phyloP scores from a whole-genome alignment of 2,113 vertebrate genomes.

The Dipodomys merriami region DNA sequence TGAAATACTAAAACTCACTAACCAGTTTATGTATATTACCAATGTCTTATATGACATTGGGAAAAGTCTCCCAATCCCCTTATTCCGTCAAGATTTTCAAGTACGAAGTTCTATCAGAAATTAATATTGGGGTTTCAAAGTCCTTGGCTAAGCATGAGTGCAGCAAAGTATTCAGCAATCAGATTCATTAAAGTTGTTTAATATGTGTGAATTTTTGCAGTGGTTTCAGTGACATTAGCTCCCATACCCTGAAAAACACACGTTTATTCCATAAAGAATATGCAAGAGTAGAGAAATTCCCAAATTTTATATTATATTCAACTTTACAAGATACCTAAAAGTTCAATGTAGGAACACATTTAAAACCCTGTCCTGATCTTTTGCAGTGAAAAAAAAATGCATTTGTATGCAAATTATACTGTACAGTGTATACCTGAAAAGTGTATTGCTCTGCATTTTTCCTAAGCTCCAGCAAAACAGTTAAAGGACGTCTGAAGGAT shows the following conservation, averaged over 20 bases:
- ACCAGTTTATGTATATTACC: background rate
- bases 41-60: constrained; percentile 35
- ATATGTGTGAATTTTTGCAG: background rate
- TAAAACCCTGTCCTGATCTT: constrained; percentile 78
- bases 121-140: constrained; percentile 43
- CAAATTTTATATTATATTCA: constrained; percentile 68
- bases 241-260: background rate
- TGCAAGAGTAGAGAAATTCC: constrained; percentile 39
- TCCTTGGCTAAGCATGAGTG: constrained; percentile 26
- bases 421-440: constrained; percentile 75
- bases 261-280: background rate
- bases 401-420: constrained; percentile 83
- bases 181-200: constrained; percentile 47
- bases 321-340: constrained; percentile 65
- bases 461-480: constrained; percentile 75
- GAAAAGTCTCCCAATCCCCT: background rate
- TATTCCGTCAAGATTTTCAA: background rate
- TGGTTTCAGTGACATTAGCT: background rate
- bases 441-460: constrained; percentile 79
- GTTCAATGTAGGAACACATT: constrained; percentile 75
- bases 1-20: constrained; percentile 39
- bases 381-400: constrained; percentile 79
- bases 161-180: background rate
- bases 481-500: constrained; percentile 80
- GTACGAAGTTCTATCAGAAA: background rate